Percentiles rank a stretch among this genome's conserved stretches.
These are phyloP conservation scores for Mythimna loreyi DNA, from an alignment of 2,888 invertebrate genomes.

Conservation along the genomic window DNA sequence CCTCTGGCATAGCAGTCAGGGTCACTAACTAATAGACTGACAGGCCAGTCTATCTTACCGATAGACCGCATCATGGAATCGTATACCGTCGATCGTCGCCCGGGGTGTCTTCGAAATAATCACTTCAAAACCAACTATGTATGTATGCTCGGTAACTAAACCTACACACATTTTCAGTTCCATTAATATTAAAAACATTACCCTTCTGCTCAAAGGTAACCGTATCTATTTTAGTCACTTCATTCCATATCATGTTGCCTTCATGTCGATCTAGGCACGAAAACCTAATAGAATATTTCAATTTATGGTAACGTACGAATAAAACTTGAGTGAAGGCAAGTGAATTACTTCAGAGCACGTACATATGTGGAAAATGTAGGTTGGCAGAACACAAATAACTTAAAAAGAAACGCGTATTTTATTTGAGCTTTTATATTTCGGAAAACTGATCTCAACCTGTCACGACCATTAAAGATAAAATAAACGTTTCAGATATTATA, in stretches of 20 bases:
- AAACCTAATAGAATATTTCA: conserved; percentile 45
- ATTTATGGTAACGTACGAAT: conserved; percentile 27
- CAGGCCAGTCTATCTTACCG: too few species aligned
- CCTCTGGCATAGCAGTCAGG: too few species aligned
- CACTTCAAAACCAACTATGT: too few species aligned
- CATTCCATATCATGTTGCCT: conserved; percentile 8
- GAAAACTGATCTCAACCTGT: conserved; percentile 6
- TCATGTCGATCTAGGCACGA: conserved; percentile 27
- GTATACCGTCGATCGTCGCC: too few species aligned
- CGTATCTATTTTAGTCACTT: conserved; percentile 29
- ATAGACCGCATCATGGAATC: too few species aligned
- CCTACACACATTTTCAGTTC: neutral
- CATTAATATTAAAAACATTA: conserved; percentile 2
- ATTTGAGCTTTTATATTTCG: neutral
- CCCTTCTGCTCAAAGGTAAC: neutral
- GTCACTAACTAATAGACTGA: too few species aligned
- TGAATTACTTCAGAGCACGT: conserved; percentile 39
- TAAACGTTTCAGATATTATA: conserved; percentile 11
- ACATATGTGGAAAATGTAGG: neutral
- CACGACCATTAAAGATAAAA: neutral
- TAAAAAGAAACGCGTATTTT: neutral
- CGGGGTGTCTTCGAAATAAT: too few species aligned
- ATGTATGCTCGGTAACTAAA: neutral
- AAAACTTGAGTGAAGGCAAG: conserved; percentile 29
- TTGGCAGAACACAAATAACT: neutral